Percentiles rank a stretch among this genome's conserved stretches.
Evolutionary conservation across 2,888 invertebrate species (phyloP).

Genomic region (Chironomus tentans): DNA sequence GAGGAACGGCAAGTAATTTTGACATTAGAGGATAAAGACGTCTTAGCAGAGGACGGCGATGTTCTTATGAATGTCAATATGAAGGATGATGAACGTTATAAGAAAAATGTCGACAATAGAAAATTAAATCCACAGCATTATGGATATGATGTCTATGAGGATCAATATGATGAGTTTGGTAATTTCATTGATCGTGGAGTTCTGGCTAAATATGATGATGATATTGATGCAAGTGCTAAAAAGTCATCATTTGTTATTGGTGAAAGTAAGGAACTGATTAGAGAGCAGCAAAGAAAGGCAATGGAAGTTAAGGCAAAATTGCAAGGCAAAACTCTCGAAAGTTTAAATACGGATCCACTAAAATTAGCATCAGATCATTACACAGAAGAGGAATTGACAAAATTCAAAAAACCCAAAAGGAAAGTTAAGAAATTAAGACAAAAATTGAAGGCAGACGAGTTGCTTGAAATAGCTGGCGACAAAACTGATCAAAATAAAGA

Average conservation of each 20-base stretch:
- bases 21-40: conserved; percentile 86
- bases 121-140: conserved; percentile 76
- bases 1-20: conserved; percentile 81
- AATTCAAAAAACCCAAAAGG: conserved; percentile 76
- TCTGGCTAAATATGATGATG: conserved; percentile 90
- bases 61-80: conserved; percentile 87
- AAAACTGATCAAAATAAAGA: conserved; percentile 37
- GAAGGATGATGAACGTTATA: conserved; percentile 73
- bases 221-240: conserved; percentile 62
- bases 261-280: conserved; percentile 48
- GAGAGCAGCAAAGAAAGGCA: conserved; percentile 43
- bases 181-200: conserved; percentile 56
- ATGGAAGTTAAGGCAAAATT: conserved; percentile 51
- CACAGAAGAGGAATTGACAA: conserved; percentile 72
- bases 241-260: conserved; percentile 69
- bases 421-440: conserved; percentile 61
- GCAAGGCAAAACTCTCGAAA: conserved; percentile 60
- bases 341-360: conserved; percentile 56
- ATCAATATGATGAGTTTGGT: conserved; percentile 59
- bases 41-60: conserved; percentile 80
- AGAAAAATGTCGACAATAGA: conserved; percentile 74
- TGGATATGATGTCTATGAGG: conserved; percentile 75
- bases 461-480: conserved; percentile 44
- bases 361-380: conserved; percentile 80
- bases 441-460: conserved; percentile 64